Evolutionary conservation across 2,888 invertebrate species (phyloP).

Genomic region (Zaprionus bogoriensis): DNA sequence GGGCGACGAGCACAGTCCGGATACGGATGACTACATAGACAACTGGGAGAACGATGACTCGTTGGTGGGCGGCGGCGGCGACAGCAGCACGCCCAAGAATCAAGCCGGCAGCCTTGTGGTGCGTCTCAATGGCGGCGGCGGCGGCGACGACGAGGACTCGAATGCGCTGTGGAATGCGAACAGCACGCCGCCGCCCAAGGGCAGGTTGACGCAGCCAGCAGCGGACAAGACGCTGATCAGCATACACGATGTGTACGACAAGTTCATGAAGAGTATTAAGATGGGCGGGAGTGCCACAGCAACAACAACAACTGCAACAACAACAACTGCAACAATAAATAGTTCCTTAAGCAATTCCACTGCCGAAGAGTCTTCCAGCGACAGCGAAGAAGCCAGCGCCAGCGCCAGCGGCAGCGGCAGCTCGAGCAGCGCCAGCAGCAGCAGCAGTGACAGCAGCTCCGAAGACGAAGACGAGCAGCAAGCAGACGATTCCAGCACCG

Average conservation of each 20-base stretch:
- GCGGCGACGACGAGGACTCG: slow-evolving; percentile 62
- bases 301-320: neutral
- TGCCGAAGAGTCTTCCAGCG: slow-evolving; percentile 62
- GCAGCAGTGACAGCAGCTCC: slow-evolving; percentile 32
- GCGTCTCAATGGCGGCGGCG: slow-evolving; percentile 25
- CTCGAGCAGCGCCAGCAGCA: slow-evolving; percentile 40
- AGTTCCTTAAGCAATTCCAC: slow-evolving; percentile 59
- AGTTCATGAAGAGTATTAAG: slow-evolving; percentile 81
- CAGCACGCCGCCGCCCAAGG: slow-evolving; percentile 63
- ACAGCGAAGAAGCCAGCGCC: slow-evolving; percentile 35
- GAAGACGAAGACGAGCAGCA: slow-evolving; percentile 28
- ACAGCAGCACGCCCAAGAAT: slow-evolving; percentile 67
- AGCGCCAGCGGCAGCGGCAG: slow-evolving; percentile 43
- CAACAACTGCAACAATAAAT: slow-evolving; percentile 18
- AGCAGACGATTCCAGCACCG: slow-evolving; percentile 33
- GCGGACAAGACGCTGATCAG: slow-evolving; percentile 56
- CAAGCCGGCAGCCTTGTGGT: neutral
- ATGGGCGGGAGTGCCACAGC: slow-evolving; percentile 42
- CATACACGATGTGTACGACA: slow-evolving; percentile 81
- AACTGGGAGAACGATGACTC: slow-evolving; percentile 82
- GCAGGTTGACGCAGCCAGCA: slow-evolving; percentile 11
- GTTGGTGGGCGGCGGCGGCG: slow-evolving; percentile 66
- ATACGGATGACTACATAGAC: slow-evolving; percentile 82
- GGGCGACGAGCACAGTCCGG: slow-evolving; percentile 76
- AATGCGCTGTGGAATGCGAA: slow-evolving; percentile 67